Evolutionary conservation across 2,113 vertebrate species (phyloP), one percentile per base, ranked within the genome.

Genomic region (Marmota monax): DNA sequence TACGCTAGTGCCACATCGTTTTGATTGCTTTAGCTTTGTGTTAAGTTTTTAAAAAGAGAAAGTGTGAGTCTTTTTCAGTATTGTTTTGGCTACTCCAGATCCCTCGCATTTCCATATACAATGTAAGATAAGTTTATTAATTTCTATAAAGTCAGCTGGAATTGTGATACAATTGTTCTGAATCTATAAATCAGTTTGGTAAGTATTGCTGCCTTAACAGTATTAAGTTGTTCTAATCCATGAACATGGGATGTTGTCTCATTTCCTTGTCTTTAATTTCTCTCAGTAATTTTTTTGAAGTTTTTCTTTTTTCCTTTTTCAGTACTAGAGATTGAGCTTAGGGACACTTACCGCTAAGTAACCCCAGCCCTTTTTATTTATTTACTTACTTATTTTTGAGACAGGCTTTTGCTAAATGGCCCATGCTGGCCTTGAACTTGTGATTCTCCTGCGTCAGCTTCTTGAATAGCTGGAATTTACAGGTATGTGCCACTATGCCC

Each of bases 221-320:
- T 88, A 61, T 79, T 74, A 89, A 79, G 29, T 76, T 6, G 37
- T 85, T 56, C 39, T 12, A 92, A 16, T 82, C 25, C 29, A 72
- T 94, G 67, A 92, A 82, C 58, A 67, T 85, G 67, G 34, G 20
- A 17, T 92, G 34, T 67, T 42, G 27, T 34, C 6, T 23, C 23
- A 27, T 61, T 91, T 92, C 45, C 5, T 32, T 84, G 51, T 58
- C 32, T 93, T 96, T 80, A 76, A 63, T 94, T 92, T 51, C 48
- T 51, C 48, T 95, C 32, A 61, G 58, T 61, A 61, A 61, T 61
- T 61, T 61, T 61, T 61, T 61, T 61, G 5, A 61, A 3, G 23
- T 23, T 23, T 61, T 23, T 61, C 0, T 61, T 61, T 25, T 61
- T 61, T 61, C 7, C 22, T 61, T 61, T 61, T 61, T 8, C 48